These are phyloP conservation scores for Orchesella cincta DNA, from an alignment of 1,140 invertebrate species.

Conservation along the genomic window DNA sequence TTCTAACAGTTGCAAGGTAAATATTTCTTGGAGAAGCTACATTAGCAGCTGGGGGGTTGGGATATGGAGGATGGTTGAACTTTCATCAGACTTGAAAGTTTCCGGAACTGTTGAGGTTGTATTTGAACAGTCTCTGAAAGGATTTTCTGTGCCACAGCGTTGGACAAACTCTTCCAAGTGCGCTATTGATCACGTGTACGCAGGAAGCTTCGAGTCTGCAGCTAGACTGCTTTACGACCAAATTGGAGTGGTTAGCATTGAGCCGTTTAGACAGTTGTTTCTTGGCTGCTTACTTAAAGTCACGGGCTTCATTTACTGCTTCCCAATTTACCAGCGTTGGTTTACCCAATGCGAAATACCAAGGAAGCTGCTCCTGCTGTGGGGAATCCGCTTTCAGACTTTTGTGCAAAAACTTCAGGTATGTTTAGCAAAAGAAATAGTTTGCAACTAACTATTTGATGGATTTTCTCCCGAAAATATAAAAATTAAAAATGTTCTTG, in stretches of 20 bases:
- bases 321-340: no score
- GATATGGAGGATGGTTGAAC: slow-evolving; percentile 90
- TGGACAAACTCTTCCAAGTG: slow-evolving; percentile 85
- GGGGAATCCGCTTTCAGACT: no score
- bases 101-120: slow-evolving; percentile 64
- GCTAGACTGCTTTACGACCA: slow-evolving; percentile 79
- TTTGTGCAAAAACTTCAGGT: no score
- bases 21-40: no score
- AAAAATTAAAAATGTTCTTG: no score
- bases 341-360: no score
- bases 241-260: no score
- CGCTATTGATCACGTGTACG: slow-evolving; percentile 85
- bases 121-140: slow-evolving; percentile 79
- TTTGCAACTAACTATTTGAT: no score
- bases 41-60: slow-evolving; percentile 74
- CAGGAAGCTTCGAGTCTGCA: slow-evolving; percentile 93
- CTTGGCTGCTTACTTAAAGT: slow-evolving; percentile 73
- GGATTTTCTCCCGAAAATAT: no score
- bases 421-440: no score
- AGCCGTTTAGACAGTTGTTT: slow-evolving; percentile 78
- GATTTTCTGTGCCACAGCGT: slow-evolving; percentile 65
- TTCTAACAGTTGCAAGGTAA: slow-evolving; percentile 79
- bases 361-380: no score
- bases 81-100: slow-evolving; percentile 80
- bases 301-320: slow-evolving; percentile 75